These are phyloP conservation scores for Phrynocephalus forsythii DNA, from an alignment of 2,797 vertebrate species.

Conservation along the genomic window DNA sequence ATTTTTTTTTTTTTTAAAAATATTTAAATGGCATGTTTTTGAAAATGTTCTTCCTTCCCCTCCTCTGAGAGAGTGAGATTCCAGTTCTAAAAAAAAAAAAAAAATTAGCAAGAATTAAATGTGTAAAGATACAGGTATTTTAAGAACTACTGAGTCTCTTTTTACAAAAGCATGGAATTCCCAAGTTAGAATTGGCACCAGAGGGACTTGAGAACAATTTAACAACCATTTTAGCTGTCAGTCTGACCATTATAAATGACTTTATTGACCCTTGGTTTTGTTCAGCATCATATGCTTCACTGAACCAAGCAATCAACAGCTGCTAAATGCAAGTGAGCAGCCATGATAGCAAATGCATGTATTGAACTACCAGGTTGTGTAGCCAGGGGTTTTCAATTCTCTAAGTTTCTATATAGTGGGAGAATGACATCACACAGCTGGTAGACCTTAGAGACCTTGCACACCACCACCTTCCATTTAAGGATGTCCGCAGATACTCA, in stretches of 20 bases:
- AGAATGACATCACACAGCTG: not conserved
- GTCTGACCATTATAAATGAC: constrained; percentile 67
- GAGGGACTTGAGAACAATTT: constrained; percentile 53
- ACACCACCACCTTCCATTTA: too few species aligned
- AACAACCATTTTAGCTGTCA: constrained; percentile 52
- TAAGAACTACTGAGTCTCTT: constrained; percentile 48
- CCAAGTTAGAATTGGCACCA: constrained; percentile 33
- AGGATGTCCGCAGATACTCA: too few species aligned
- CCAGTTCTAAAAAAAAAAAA: constrained; percentile 11
- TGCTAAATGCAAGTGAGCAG: constrained; percentile 59
- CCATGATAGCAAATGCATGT: constrained; percentile 30
- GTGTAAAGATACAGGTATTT: constrained; percentile 32
- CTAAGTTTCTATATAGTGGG: constrained; percentile 21
- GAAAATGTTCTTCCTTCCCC: constrained; percentile 1
- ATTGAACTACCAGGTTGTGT: constrained; percentile 14
- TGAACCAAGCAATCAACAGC: constrained; percentile 62
- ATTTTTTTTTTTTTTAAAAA: too few species aligned
- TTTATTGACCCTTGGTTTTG: constrained; percentile 68
- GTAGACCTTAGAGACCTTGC: too few species aligned
- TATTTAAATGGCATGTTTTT: too few species aligned
- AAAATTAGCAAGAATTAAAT: constrained; percentile 56
- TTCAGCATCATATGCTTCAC: constrained; percentile 61
- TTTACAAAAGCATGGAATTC: constrained; percentile 48
- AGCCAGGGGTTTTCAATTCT: constrained; percentile 31
- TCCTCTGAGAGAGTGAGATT: constrained; percentile 32